Evolutionary conservation across 1,140 invertebrate genomes (phyloP), one percentile per base, ranked within the genome.

Genomic region (Phymorhynchus buccinoides): DNA sequence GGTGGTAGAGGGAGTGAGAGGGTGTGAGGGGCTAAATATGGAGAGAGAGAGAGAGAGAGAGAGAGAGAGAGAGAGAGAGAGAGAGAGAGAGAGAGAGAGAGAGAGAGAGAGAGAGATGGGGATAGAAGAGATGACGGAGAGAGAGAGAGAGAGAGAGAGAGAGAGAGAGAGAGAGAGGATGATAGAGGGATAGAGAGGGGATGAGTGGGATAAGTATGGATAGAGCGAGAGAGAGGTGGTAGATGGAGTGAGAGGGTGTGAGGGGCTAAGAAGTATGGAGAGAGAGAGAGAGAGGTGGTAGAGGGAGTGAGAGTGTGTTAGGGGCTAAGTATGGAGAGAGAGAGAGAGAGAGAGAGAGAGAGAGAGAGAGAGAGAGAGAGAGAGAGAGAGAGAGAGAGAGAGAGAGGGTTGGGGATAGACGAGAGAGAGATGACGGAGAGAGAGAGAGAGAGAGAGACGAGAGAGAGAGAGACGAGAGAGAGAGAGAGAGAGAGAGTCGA

Each of bases 371-470:
- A 62, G 77, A 62, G 56, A 56, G 75, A 66, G 37, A 62, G 75
- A 37, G 84, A 56, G 52, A 62, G 42, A 62, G 48, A 79, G 52
- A 62, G 30, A 79, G 42, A 32, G 39, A 66, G 75, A 62, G 73
- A 35, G 42, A 78, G 16, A 44, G 35, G 27, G 16, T 32, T 39
- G 41, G 83, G 9, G 2, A 77, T 16, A 41, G 44, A 48, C 44
- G 6, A 48, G 7, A 48, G 44, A n/a, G n/a, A n/a, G n/a, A n/a
- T n/a, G n/a, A n/a, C n/a, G n/a, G n/a, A n/a, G n/a, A n/a, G 48
- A 52, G n/a, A 62, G 37, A 35, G 48, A 52, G 42, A 52, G 14
- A 6, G 73, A 27, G 3, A 78, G 48, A n/a, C 42, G 48, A 3
- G 16, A 32, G 22, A 41, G 35, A 42, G 22, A 52, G 22, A 18